Base-by-base conservation (phyloP, 2,113 vertebrate species). In the Labrus mixtus region DNA sequence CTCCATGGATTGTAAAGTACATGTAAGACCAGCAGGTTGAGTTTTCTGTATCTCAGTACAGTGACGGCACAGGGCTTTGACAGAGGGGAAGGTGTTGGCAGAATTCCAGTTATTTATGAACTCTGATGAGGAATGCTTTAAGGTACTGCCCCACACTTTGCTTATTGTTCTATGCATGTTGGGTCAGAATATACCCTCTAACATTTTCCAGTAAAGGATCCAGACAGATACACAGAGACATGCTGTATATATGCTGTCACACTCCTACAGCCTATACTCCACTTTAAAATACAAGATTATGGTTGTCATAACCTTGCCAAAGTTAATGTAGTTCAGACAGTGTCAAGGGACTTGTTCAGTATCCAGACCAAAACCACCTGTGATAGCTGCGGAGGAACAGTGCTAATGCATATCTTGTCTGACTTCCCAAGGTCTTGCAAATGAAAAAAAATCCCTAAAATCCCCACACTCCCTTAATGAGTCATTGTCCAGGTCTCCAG, bases 51-150 rank as follows among this genome's bases (percentile, higher is more conserved):
- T 75, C 22, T 23, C 6, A 64, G 57, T 78, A 41, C 39, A 55
- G 41, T 67, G 57, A 72, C 55, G 72, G 57, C 20, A 54, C 17
- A 1, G 63, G 53, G 61, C 57, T 63, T 62, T 64, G 46, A 74
- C 46, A 57, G 43, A 57, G 41, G 56, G 46, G 51, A 73, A 41
- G 10, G 39, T 55, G 82, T 67, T 85, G 80, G 82, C 73, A 59
- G 64, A 48, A 79, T 72, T 83, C 77, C 83, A 76, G 73, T 78
- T 85, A 75, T 78, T 91, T 79, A 77, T 82, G 37, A 56, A 10
- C 41, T 69, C 71, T 82, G 81, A 72, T 72, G 62, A 71, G 64
- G 73, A 76, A 50, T 71, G 80, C 71, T 81, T 84, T 50, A 80
- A 82, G 81, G 83, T 48, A 72, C 74, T 70, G 41, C 39, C 63